Evolutionary conservation across 2,113 vertebrate species (phyloP).

Genomic region (Brachionichthys hirsutus): DNA sequence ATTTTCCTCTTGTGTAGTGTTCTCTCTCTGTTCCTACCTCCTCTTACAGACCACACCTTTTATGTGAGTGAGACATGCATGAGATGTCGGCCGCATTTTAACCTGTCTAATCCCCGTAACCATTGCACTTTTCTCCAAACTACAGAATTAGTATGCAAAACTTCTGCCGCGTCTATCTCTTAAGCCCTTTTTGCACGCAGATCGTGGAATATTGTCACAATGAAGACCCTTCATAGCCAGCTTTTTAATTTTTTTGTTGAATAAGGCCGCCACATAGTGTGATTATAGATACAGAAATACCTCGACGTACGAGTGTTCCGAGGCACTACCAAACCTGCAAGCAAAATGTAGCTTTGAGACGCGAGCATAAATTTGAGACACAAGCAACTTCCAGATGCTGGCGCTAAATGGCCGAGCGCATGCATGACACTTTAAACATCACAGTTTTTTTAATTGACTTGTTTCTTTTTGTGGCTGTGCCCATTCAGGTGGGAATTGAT

Average conservation of each 20-base stretch:
- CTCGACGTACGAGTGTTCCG: too few species aligned
- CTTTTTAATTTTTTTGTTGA: too few species aligned
- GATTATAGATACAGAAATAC: too few species aligned
- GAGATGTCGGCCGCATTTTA: constrained; percentile 36
- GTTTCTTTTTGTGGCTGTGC: constrained; percentile 22
- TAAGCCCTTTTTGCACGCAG: not conserved
- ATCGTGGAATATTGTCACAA: too few species aligned
- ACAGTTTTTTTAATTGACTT: constrained; percentile 12
- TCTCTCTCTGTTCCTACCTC: constrained; percentile 31
- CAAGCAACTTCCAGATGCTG: too few species aligned
- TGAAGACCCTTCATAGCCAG: too few species aligned
- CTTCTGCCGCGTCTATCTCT: constrained; percentile 16
- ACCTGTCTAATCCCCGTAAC: constrained; percentile 12
- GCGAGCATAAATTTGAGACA: too few species aligned
- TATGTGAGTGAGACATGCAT: constrained; percentile 61
- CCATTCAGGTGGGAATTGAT: constrained; percentile 81
- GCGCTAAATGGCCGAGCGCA: too few species aligned
- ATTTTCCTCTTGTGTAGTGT: constrained; percentile 51
- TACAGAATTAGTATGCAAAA: not conserved
- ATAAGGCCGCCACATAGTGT: too few species aligned
- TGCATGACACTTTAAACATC: too few species aligned
- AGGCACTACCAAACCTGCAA: too few species aligned
- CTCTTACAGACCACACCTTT: constrained; percentile 30
- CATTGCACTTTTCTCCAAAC: constrained; percentile 11
- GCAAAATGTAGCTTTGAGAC: too few species aligned